Conservation (phyloP, 1,140 invertebrate genomes). For the Zaprionus davidi region DNA sequence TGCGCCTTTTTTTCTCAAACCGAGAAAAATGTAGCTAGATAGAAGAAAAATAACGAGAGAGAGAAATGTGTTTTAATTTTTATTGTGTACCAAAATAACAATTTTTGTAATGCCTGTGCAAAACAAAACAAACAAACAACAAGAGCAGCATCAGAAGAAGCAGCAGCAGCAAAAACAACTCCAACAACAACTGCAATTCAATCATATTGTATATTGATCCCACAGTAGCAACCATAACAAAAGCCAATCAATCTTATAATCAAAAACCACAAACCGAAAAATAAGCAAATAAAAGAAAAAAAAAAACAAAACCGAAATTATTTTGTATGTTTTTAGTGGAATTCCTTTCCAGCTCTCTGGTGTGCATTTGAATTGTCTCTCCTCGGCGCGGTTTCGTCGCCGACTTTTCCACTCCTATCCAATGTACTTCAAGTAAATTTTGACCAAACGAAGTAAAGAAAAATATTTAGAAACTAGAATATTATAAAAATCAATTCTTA, state of each 20-base stretch:
- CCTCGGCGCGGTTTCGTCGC: slow-evolving; percentile 56
- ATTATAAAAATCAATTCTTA: slow-evolving; percentile 36
- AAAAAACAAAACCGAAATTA: slow-evolving; percentile 51
- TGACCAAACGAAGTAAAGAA: slow-evolving; percentile 60
- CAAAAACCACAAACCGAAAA: slow-evolving; percentile 76
- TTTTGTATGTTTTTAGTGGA: slow-evolving; percentile 70
- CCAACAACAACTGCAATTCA: slow-evolving; percentile 22
- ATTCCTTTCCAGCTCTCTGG: slow-evolving; percentile 69
- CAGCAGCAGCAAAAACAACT: slow-evolving; percentile 25
- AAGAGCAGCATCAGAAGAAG: slow-evolving; percentile 5
- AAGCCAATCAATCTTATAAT: slow-evolving; percentile 73
- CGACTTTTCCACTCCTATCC: background rate
- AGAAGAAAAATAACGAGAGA: slow-evolving; percentile 13
- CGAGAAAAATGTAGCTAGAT: slow-evolving; percentile 23
- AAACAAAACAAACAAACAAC: slow-evolving; percentile 14
- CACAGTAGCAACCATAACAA: slow-evolving; percentile 61
- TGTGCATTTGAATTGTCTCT: slow-evolving; percentile 81
- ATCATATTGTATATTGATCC: slow-evolving; percentile 66
- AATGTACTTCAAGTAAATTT: slow-evolving; percentile 54
- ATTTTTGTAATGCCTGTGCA: slow-evolving; percentile 48
- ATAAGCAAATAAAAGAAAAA: slow-evolving; percentile 82
- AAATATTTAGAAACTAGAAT: slow-evolving; percentile 22
- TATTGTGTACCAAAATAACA: slow-evolving; percentile 63
- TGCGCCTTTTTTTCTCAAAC: slow-evolving; percentile 53
- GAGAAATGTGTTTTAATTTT: slow-evolving; percentile 68